Evolutionary conservation across 2,888 invertebrate genomes (phyloP), one percentile per base, ranked within the genome.

Genomic region (Arenicola marina): DNA sequence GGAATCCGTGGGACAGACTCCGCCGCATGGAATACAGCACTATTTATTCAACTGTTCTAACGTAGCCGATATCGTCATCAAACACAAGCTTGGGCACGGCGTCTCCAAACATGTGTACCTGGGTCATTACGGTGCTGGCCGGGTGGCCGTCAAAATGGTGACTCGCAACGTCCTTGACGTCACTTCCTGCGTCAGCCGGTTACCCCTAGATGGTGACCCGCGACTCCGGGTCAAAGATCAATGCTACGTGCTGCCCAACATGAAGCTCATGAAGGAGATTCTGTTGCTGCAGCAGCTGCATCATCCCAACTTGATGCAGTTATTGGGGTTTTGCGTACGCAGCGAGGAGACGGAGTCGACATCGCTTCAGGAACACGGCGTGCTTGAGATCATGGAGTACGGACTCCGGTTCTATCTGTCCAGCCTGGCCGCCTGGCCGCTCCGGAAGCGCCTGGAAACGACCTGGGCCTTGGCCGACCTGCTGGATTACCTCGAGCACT

Each of bases 221-320:
- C 31, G 34, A 32, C 48, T 26, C 1, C 29, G 21, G 18, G 33
- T 29, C 21, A 60, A 61, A 53, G 38, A 66, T 24, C 62, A 70
- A 32, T 81, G 80, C 57, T 78, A 74, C 62, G 71, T 73, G 0
- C 70, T 74, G 26, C 73, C 80, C 4, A 79, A 76, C 18, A 77
- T 77, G 73, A 78, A 77, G 61, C 67, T 81, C 24, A 80, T 81
- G 80, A 80, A 81, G 66, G 80, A 81, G 62, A 78, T 80, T 46
- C 64, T 81, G 26, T 55, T 81, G 24, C 65, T 76, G 44, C 71
- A 76, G 61, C 78, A 81, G 68, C 65, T 81, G 2, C 59, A 71
- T 43, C 79, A 79, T 61, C 75, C 72, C n/a, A 77, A 77, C 46
- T 71, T 80, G 18, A 71, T 76, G 18, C 66, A 61, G 51, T 67